These are phyloP conservation scores for Ictalurus furcatus DNA, from an alignment of 2,113 vertebrate genomes.

Conservation along the genomic window DNA sequence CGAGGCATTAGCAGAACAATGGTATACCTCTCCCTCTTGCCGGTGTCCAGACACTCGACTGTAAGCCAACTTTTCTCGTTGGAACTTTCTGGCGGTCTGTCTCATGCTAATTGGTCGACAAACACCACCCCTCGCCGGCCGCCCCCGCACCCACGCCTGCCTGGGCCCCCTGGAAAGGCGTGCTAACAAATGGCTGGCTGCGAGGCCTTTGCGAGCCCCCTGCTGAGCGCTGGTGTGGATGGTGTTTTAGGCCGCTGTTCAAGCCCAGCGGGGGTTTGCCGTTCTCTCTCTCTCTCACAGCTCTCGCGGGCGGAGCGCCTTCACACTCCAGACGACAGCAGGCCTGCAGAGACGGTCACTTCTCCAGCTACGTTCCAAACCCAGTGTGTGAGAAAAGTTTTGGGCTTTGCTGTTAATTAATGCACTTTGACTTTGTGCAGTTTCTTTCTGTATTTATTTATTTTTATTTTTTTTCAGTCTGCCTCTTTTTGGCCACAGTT, in stretches of 20 bases:
- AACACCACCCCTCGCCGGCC: conserved; percentile 62
- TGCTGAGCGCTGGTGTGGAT: conserved; percentile 79
- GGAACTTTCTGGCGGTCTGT: conserved; percentile 78
- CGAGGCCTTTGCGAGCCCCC: conserved; percentile 73
- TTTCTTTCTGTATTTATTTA: conserved; percentile 58
- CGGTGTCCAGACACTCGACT: conserved; percentile 49
- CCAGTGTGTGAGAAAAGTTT: conserved; percentile 62
- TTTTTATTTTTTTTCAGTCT: conserved; percentile 55
- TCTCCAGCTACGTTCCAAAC: conserved; percentile 69
- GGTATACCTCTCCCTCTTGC: conserved; percentile 43
- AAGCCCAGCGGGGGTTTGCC: conserved; percentile 75
- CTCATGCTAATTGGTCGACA: conserved; percentile 80
- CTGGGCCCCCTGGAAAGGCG: conserved; percentile 77
- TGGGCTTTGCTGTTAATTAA: conserved; percentile 70
- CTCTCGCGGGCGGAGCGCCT: conserved; percentile 66
- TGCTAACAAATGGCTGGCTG: conserved; percentile 82
- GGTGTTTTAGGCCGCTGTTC: conserved; percentile 81
- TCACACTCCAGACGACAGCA: conserved; percentile 81
- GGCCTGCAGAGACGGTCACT: conserved; percentile 80
- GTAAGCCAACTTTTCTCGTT: conserved; percentile 61
- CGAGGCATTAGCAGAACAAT: conserved; percentile 32
- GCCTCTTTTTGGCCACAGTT: conserved; percentile 41
- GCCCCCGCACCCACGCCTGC: conserved; percentile 58
- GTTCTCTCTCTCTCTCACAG: conserved; percentile 55
- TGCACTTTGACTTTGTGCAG: conserved; percentile 79